Base-by-base conservation (phyloP, 2,113 vertebrate genomes). In the Carassius carassius region DNA sequence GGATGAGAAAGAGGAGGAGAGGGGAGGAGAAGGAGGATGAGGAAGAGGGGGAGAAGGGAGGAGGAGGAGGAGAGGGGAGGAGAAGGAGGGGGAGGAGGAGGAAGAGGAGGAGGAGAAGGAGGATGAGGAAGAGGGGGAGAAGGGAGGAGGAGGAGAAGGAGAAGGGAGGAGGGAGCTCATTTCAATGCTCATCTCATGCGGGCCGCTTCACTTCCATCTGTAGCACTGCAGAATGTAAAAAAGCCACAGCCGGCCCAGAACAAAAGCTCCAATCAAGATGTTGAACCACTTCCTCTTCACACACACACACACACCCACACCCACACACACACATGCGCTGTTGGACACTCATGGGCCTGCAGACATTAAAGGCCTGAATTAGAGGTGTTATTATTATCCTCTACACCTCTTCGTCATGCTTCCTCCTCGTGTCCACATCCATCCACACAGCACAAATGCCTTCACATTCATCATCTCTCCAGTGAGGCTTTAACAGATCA, bases 191-290 rank as follows among this genome's bases (percentile, higher is more conserved):
- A 82, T 86, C 89, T 89, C 86, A 89, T 84, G 89, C 72, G 85
- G 87, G 77, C 83, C 88, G 74, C 88, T 95, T 95, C 93, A 82
- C 87, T 95, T 95, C 94, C 95, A 95, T 95, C 89, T 93, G 90
- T 92, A 89, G 91, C 91, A 94, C 91, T 92, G 93, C 90, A 92
- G 90, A 94, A 95, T 95, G 95, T 93, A 91, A 92, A 93, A 92
- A 88, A 92, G 89, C 92, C 93, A 94, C 93, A 11, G 93, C 91
- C 49, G 85, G 65, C 73, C 76, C 83, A 5, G 84, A 94, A 97
- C 96, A 97, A 98, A 97, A 95, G 93, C 91, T 3, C 92, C 92
- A 96, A 97, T 98, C 94, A 97, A 92, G 78, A 29, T 87, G 90
- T 83, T 81, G 90, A 90, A 89, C 93, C 91, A 95, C 95, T 95